Evolutionary conservation across 2,888 invertebrate species (phyloP), one percentile per base, ranked within the genome.

Genomic region (Drosophila multiciliata): DNA sequence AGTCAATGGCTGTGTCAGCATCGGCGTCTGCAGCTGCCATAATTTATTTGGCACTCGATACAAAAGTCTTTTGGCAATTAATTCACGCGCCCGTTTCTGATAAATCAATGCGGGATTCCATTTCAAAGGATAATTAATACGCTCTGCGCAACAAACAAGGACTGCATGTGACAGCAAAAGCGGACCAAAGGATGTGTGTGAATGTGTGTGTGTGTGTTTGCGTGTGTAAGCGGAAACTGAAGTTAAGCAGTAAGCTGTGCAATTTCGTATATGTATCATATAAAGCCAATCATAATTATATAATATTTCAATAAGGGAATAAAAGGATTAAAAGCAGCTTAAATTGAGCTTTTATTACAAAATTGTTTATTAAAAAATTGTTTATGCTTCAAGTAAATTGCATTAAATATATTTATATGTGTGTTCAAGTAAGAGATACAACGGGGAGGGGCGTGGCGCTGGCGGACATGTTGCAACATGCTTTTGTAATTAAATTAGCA

Each of bases 81-180:
- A 87, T 87, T 89, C 85, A 73, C 76, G 82, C 73, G 79, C 55
- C 45, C 57, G 65, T 48, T 78, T 73, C 75, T 81, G 75, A 87
- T 87, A 89, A 89, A 85, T 85, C 85, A 89, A 89, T 89, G 82
- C 57, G 71, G 64, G 65, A 80, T 55, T 65, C 71, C 42, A 48
- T 73, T 78, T 73, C 79, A 86, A 87, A 78, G 86, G 87, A 86
- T 86, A 86, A 86, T 86, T 86, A 89, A 86, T 89, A 87, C 84
- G 79, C 69, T 73, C 69, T 73, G 68, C 76, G 54, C 58, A 52
- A 67, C 65, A 64, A 66, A 66, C 59, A 66, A 60, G 53, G 49
- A 42, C 87, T 83, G 87, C 54, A 42, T 40, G 35, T 87, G 86
- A 82, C 88, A 87, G 80, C 60, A 52, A 55, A 62, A 38, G 53